Base-by-base conservation (phyloP, 1,140 invertebrate genomes). In the Nephila pilipes region DNA sequence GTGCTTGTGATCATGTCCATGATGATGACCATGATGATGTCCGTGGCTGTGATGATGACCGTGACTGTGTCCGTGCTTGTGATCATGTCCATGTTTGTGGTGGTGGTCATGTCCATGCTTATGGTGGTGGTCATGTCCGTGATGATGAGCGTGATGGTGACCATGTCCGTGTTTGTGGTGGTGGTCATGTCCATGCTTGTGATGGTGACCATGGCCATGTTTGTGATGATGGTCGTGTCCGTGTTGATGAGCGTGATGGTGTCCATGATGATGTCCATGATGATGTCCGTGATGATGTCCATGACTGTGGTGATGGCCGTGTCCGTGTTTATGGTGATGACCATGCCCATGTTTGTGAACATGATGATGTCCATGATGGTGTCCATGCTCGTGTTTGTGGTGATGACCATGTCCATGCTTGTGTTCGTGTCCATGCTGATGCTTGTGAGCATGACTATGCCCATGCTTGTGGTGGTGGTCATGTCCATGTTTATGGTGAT, bases 361-460 rank as follows among this genome's bases (percentile, higher is more conserved):
- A 25, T 91, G 89, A 0, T 60, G 14, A 10, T 91, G 89, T 0
- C 58, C 69, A 29, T 93, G 91, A 36, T 90, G 20, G 57, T 91
- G 89, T 6, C 57, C 79, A 46, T 91, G 89, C 20, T 60, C 20
- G 12, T 91, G 89, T 14, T 63, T 46, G 54, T 91, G 89, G 0
- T 60, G 14, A 10, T 91, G 89, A 1, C 58, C 69, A 20, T 93
- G 91, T 20, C 80, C 22, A 22, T 91, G 89, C 5, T 65, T 22
- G 6, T 91, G 89, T n/a, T 83, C 29, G 36, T 91, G 89, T 2
- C 80, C 89, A 83, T 91, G 89, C 0, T 54, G 16, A 25, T 91
- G 89, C 0, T 83, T 18, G 57, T 91, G 89, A 6, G 83, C 22
- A 2, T 91, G 89, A 20, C 36, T 79, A 32, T 91, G 89, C 12